Conservation (phyloP, 2,113 vertebrate species). For the Saiga tatarica region DNA sequence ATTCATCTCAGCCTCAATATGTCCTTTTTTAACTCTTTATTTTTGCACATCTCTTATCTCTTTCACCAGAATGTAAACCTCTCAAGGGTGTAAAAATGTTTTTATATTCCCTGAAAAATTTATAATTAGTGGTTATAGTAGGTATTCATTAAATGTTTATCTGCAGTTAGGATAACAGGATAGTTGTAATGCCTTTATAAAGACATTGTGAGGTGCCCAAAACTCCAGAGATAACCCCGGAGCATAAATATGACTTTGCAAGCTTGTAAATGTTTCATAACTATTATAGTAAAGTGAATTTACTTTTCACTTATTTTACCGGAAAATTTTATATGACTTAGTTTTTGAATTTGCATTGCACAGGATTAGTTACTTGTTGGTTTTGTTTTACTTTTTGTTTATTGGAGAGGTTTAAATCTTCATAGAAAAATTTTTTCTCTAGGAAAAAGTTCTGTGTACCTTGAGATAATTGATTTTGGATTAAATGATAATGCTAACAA, state of each 20-base stretch:
- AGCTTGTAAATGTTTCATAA: not conserved
- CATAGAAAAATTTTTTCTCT: not conserved
- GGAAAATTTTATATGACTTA: not conserved
- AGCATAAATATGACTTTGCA: not conserved
- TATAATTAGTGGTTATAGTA: not conserved
- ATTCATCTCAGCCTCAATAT: not conserved
- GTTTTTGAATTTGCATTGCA: not conserved
- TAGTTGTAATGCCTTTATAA: not conserved
- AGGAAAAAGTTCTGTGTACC: not conserved
- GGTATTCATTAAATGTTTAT: not conserved
- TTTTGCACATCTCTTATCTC: not conserved
- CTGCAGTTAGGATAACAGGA: not conserved
- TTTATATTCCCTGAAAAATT: not conserved
- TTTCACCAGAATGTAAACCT: not conserved
- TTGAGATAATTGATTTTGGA: not conserved
- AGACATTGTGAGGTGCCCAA: not conserved
- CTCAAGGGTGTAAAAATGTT: not conserved
- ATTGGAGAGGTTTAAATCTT: not conserved
- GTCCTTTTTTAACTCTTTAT: slow-evolving; percentile 5
- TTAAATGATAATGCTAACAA: not conserved
- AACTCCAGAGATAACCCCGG: not conserved
- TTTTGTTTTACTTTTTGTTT: not conserved
- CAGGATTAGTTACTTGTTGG: not conserved
- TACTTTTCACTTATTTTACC: not conserved
- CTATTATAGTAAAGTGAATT: not conserved